phyloP scores from a whole-genome alignment of 2,797 vertebrate genomes.

The Tenualosa ilisha region DNA sequence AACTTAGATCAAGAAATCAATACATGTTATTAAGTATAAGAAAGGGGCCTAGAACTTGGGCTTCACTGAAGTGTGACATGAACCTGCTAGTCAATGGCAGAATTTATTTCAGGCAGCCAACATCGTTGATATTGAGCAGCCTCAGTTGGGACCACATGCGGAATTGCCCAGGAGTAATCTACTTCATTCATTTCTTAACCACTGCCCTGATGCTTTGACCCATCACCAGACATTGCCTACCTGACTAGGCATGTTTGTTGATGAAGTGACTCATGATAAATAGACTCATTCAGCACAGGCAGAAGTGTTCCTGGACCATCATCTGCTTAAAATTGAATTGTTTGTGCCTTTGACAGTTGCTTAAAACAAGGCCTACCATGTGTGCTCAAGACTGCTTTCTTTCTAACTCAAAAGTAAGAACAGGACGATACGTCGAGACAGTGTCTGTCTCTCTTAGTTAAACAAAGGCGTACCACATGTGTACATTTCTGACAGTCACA shows the following conservation, averaged over 20 bases:
- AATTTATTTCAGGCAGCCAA: not conserved
- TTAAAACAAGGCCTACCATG: not conserved
- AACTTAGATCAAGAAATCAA: not conserved
- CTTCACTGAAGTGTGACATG: not conserved
- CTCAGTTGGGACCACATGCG: not conserved
- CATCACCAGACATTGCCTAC: not conserved
- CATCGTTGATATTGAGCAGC: not conserved
- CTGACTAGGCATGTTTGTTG: not conserved
- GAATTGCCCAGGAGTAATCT: not conserved
- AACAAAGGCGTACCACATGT: not conserved
- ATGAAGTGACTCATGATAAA: not conserved
- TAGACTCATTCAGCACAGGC: conserved; percentile 2
- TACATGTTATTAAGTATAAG: not conserved
- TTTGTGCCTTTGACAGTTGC: not conserved
- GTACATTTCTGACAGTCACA: conserved; percentile 1
- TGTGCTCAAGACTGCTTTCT: not conserved
- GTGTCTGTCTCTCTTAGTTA: not conserved
- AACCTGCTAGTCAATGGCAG: not conserved
- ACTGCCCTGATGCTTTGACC: not conserved
- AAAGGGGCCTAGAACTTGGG: not conserved
- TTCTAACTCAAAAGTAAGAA: not conserved
- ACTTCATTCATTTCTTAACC: not conserved
- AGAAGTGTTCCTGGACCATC: not conserved
- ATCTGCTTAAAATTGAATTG: not conserved
- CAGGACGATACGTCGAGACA: not conserved